Evolutionary conservation across 2,113 vertebrate genomes (phyloP).

Genomic region (Chaetodon auriga): DNA sequence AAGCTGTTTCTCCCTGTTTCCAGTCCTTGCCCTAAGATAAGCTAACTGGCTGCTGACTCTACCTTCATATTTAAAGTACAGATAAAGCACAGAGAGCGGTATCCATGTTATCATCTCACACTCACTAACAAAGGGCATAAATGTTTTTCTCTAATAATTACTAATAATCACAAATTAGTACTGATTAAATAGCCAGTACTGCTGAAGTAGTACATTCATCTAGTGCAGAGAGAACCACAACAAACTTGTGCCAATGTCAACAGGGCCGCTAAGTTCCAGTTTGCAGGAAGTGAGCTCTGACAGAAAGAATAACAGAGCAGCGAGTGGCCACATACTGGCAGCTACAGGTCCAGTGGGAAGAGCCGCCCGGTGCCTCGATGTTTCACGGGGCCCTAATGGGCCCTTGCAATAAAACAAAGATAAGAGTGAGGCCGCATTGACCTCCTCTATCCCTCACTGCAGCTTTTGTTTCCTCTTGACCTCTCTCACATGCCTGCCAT

Average conservation of each 20-base stretch:
- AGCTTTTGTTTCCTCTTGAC: slow-evolving; percentile 68
- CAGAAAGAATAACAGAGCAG: slow-evolving; percentile 67
- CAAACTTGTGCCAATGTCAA: slow-evolving; percentile 74
- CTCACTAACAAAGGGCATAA: too few relatives aligned
- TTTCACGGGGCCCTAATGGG: slow-evolving; percentile 42
- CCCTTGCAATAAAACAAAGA: slow-evolving; percentile 66
- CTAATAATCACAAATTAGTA: too few relatives aligned
- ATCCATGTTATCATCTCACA: too few relatives aligned
- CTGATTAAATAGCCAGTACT: background rate
- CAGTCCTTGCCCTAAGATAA: too few relatives aligned
- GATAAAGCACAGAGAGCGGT: too few relatives aligned
- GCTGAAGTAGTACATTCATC: background rate
- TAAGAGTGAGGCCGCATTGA: slow-evolving; percentile 54
- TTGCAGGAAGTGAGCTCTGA: slow-evolving; percentile 70
- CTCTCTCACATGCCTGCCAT: slow-evolving; percentile 50
- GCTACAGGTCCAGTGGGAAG: slow-evolving; percentile 38
- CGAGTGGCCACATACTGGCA: slow-evolving; percentile 39
- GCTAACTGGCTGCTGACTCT: too few relatives aligned
- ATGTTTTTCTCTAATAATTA: too few relatives aligned
- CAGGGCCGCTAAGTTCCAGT: slow-evolving; percentile 48
- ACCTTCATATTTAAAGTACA: too few relatives aligned
- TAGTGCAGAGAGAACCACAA: slow-evolving; percentile 31
- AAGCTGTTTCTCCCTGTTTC: too few relatives aligned
- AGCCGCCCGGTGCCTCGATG: slow-evolving; percentile 12
- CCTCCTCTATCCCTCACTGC: slow-evolving; percentile 46